Evolutionary conservation across 2,113 vertebrate species (phyloP).

Genomic region (Polypterus bichir): DNA sequence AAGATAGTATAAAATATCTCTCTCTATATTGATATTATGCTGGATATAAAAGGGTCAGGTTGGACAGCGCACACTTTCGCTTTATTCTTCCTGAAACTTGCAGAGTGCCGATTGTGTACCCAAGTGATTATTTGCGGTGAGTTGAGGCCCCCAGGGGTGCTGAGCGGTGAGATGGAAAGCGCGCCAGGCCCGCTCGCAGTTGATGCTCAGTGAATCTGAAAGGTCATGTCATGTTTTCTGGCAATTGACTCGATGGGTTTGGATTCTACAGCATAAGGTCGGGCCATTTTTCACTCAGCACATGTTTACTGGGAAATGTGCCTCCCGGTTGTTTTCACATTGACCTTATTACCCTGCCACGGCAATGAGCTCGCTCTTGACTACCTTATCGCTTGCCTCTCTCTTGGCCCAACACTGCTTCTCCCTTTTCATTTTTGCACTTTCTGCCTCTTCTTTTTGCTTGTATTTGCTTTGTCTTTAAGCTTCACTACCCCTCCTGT

Average conservation of each 20-base stretch:
- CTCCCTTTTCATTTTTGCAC: not conserved
- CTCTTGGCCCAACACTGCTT: constrained; percentile 19
- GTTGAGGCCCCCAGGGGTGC: constrained; percentile 66
- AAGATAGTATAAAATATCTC: no score
- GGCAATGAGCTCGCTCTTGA: constrained; percentile 43
- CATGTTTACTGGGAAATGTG: constrained; percentile 75
- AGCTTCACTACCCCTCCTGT: no score
- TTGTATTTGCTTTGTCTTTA: not conserved
- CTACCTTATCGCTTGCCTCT: constrained; percentile 48
- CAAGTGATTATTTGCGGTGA: constrained; percentile 85
- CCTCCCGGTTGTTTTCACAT: constrained; percentile 78
- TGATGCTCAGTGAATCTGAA: constrained; percentile 89
- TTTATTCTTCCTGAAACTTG: constrained; percentile 59
- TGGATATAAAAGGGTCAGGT: constrained; percentile 56
- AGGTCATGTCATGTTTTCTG: constrained; percentile 96
- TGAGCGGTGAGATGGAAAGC: constrained; percentile 75
- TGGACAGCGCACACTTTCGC: constrained; percentile 50
- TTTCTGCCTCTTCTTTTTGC: not conserved
- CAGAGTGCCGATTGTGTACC: constrained; percentile 64
- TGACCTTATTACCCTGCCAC: constrained; percentile 87
- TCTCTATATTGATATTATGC: constrained; percentile 16
- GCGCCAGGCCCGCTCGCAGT: constrained; percentile 65
- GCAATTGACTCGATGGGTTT: constrained; percentile 94
- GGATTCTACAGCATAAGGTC: constrained; percentile 80
- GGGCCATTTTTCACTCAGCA: constrained; percentile 62